Base-by-base conservation (phyloP, 2,888 invertebrate species). In the Drosophila falleni region DNA sequence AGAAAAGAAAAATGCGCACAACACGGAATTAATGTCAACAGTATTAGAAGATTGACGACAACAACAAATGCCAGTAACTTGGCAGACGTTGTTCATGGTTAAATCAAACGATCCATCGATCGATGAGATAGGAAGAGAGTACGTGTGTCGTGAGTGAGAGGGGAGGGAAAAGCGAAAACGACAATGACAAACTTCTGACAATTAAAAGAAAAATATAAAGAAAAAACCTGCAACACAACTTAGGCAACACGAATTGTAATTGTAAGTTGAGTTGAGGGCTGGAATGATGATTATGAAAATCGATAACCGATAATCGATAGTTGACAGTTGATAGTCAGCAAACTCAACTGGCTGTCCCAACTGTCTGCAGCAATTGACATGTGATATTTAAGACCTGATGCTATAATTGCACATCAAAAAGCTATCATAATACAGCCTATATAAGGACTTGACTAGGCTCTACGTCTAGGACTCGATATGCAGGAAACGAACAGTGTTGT, bases 1-100 rank as follows among this genome's bases (percentile, higher is more conserved):
- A 62, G 61, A 69, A 64, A 59, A 67, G 74, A 78, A 84, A 85
- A 79, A 85, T 81, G 85, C 81, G 83, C 87, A 83, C 87, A 82
- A 80, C 80, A 78, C 76, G 86, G 82, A 87, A 87, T 89, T 87
- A 87, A 88, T 87, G 89, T 84, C 89, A 89, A 80, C 80, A 67
- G 67, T 66, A 82, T 80, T 81, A 83, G 80, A 80, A 82, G 80
- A 82, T 82, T 82, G 80, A 75, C 80, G 73, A 80, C 81, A 78
- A 81, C 74, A 74, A 71, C 80, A 80, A 65, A 65, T 68, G 64
- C 47, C 56, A 56, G 37, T 55, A 68, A 59, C 63, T 64, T 64
- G 41, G 64, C 59, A 56, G 46, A 66, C 44, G 64, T 60, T 60
- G 75, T 46, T 49, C 60, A 46, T 46, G 56, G 31, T 44, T 31